Percentiles rank a stretch among this genome's conserved stretches.
Conservation (phyloP, 2,888 invertebrate species). For the Caenorhabditis parvicauda region DNA sequence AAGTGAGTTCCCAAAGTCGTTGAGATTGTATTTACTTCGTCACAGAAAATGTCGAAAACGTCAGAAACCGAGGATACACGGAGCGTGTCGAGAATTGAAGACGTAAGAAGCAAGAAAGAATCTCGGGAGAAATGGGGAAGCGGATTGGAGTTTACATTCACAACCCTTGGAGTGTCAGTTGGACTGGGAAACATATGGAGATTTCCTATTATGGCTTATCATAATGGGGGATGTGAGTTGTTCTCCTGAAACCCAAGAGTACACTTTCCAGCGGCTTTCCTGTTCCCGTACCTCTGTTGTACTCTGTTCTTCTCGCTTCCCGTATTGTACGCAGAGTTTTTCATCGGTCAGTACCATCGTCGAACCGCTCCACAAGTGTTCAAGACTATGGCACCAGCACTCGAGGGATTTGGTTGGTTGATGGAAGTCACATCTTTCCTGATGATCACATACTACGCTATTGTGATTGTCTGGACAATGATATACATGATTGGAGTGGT, state of each 20-base stretch:
- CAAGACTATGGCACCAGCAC: slow-evolving; percentile 17
- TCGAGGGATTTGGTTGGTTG: slow-evolving; percentile 77
- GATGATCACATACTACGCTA: slow-evolving; percentile 91
- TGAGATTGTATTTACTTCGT: too few species aligned
- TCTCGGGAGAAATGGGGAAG: too few species aligned
- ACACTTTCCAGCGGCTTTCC: slow-evolving; percentile 63
- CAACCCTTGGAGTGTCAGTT: slow-evolving; percentile 29
- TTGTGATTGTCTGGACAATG: slow-evolving; percentile 88
- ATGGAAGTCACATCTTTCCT: slow-evolving; percentile 90
- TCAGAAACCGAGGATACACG: too few species aligned
- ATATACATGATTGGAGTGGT: slow-evolving; percentile 70
- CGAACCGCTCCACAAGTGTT: slow-evolving; percentile 20
- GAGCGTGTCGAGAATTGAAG: too few species aligned
- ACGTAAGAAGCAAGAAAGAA: too few species aligned
- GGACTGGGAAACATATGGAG: slow-evolving; percentile 47
- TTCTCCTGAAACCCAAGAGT: too few species aligned
- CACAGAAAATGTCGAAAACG: too few species aligned
- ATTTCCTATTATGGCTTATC: slow-evolving; percentile 50
- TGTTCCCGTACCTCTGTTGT: slow-evolving; percentile 63
- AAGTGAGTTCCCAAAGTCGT: too few species aligned
- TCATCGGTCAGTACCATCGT: slow-evolving; percentile 57
- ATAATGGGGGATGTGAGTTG: slow-evolving; percentile 48
- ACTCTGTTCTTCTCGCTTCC: slow-evolving; percentile 63
- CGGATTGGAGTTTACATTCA: slow-evolving; percentile 26
- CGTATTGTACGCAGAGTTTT: slow-evolving; percentile 61